Evolutionary conservation across 2,797 vertebrate species (phyloP).

Genomic region (Brachyrhaphis roseni): DNA sequence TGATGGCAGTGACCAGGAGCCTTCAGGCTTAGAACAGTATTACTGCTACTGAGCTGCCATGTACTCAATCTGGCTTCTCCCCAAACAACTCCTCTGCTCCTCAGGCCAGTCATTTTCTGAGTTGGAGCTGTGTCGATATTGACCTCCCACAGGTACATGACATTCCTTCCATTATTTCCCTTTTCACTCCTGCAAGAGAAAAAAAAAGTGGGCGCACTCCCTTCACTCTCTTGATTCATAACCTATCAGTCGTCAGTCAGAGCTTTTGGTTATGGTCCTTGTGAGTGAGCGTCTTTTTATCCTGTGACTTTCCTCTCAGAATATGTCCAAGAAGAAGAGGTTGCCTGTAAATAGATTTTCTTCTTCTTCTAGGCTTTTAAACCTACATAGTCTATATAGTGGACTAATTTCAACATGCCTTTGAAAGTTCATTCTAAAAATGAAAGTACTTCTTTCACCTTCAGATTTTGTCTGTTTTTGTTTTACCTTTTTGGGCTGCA

Average conservation of each 20-base stretch:
- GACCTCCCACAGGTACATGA: constrained; percentile 68
- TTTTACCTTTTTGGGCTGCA: neutral
- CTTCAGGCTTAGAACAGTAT: constrained; percentile 61
- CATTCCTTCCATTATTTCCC: constrained; percentile 59
- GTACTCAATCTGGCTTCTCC: constrained; percentile 66
- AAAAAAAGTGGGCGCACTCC: constrained; percentile 28
- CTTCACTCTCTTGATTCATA: constrained; percentile 43
- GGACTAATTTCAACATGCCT: neutral
- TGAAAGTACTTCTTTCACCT: neutral
- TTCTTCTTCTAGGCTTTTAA: neutral
- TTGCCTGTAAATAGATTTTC: neutral
- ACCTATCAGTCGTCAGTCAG: constrained; percentile 55
- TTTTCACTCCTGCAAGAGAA: constrained; percentile 48
- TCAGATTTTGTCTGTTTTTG: neutral
- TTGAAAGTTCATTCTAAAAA: constrained; percentile 22
- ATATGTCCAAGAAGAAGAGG: neutral
- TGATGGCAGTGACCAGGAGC: constrained; percentile 46
- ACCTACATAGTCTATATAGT: neutral
- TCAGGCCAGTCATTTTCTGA: constrained; percentile 71
- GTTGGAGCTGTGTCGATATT: constrained; percentile 68
- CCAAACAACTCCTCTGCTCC: constrained; percentile 60
- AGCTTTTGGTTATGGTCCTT: constrained; percentile 28
- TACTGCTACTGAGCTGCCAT: constrained; percentile 59
- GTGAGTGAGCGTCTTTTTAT: constrained; percentile 2
- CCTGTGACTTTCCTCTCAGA: constrained; percentile 1